phyloP scores from a whole-genome alignment of 1,140 invertebrate species.

The Cydia fagiglandana region DNA sequence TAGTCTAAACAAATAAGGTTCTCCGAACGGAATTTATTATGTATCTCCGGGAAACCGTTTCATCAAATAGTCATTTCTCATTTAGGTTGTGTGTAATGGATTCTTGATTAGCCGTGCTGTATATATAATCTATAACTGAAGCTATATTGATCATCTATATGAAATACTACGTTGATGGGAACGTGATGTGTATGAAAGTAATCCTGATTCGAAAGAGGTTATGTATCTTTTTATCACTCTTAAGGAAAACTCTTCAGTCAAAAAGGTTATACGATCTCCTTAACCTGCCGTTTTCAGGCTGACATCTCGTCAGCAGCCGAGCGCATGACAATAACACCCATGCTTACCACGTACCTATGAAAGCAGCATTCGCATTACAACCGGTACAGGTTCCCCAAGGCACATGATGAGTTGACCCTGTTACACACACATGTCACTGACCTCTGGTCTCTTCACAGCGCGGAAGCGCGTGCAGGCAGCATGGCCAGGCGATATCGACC shows the following conservation, averaged over 20 bases:
- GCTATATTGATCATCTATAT: constrained; percentile 2
- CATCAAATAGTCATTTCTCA: constrained; percentile 17
- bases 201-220: background rate
- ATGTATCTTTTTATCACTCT: background rate
- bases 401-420: constrained; percentile 10
- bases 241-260: too few relatives aligned
- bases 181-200: background rate
- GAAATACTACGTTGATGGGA: background rate
- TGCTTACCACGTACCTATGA: constrained; percentile 21
- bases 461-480: constrained; percentile 31
- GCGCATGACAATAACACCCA: background rate
- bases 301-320: background rate
- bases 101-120: background rate
- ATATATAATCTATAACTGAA: background rate
- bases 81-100: background rate
- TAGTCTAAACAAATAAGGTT: background rate
- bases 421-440: constrained; percentile 16
- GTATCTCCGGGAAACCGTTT: background rate
- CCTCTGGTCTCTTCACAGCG: constrained; percentile 9
- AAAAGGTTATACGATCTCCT: background rate
- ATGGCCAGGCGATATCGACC: constrained; percentile 62
- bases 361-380: constrained; percentile 22
- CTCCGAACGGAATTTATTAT: constrained; percentile 4
- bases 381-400: constrained; percentile 1
- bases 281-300: background rate